Base-by-base conservation (phyloP, 2,888 invertebrate species). In the Atrina japonica region DNA sequence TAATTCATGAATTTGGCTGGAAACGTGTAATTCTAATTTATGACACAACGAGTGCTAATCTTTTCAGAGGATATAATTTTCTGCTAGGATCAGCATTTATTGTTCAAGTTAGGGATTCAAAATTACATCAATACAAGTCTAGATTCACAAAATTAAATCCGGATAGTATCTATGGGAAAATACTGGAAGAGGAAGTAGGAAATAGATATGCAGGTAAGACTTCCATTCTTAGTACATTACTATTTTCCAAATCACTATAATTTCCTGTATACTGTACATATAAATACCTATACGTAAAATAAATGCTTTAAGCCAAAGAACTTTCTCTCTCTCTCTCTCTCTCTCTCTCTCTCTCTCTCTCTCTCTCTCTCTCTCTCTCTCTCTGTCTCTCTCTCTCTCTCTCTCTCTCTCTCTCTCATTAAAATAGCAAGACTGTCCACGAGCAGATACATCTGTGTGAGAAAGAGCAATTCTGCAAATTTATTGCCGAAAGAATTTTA, bases 101-200 rank as follows among this genome's bases (percentile, higher is more conserved):
- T 7, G 11, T 23, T 18, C 16, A 40, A 35, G 35, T 56, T n/a
- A 56, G 40, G 40, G 40, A 29, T 5, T 56, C 56, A 18, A 35
- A 40, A 0, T n/a, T 29, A 23, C 35, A 29, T 11, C 30, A 56
- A 21, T 35, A 40, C 21, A 35, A 40, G 40, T 7, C 35, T 5
- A 35, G 35, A 11, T 56, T 56, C 40, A 40, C 35, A 9, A 35
- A 35, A 9, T 16, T 56, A 23, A 11, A 30, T 3, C 21, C 40
- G 14, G 49, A 47, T 16, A 29, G 16, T 11, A 18, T 23, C 18
- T 27, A 49, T 23, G 77, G 64, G 14, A 59, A 71, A n/a, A 75
- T 77, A 59, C 64, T 88, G 11, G 47, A 18, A n/a, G 70, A 85
- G n/a, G 81, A 86, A 66, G 73, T 88, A 16, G 86, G 85, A 14